Evolutionary conservation across 2,113 vertebrate species (phyloP).

Genomic region (Bufo gargarizans): DNA sequence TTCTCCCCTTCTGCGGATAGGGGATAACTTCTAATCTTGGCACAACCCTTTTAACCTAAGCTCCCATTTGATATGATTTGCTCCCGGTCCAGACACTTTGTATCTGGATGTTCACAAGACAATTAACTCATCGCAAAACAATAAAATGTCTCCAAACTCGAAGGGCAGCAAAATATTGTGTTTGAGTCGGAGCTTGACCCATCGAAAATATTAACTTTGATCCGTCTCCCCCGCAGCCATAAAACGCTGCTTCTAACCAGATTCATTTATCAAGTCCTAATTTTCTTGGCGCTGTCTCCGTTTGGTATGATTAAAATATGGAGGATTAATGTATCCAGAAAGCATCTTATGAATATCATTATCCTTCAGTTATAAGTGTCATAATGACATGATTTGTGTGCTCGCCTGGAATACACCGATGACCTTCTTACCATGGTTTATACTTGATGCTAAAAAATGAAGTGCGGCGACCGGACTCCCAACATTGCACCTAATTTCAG

Average conservation of each 20-base stretch:
- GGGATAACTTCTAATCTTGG: too few species aligned
- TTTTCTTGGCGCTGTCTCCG: constrained; percentile 45
- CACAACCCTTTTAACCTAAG: too few species aligned
- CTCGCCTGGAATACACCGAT: not conserved
- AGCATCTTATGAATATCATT: constrained; percentile 54
- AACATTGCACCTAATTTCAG: not conserved
- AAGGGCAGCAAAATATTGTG: not conserved
- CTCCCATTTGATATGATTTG: too few species aligned
- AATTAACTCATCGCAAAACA: not conserved
- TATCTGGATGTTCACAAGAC: not conserved
- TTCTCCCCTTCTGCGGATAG: too few species aligned
- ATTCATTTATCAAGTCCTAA: constrained; percentile 50
- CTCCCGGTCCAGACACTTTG: not conserved
- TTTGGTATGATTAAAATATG: constrained; percentile 51
- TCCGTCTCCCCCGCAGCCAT: constrained; percentile 10
- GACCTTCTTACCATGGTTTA: constrained; percentile 39
- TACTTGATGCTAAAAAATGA: not conserved
- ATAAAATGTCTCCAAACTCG: not conserved
- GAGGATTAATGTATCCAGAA: constrained; percentile 50
- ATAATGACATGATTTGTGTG: constrained; percentile 47
- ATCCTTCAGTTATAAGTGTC: constrained; percentile 48
- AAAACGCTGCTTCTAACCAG: constrained; percentile 18
- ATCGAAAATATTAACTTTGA: constrained; percentile 43
- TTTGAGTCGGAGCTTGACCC: not conserved
- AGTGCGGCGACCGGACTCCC: not conserved